phyloP scores from a whole-genome alignment of 64 coral and sea anemone genomes.

The Dendronephthya gigantea region DNA sequence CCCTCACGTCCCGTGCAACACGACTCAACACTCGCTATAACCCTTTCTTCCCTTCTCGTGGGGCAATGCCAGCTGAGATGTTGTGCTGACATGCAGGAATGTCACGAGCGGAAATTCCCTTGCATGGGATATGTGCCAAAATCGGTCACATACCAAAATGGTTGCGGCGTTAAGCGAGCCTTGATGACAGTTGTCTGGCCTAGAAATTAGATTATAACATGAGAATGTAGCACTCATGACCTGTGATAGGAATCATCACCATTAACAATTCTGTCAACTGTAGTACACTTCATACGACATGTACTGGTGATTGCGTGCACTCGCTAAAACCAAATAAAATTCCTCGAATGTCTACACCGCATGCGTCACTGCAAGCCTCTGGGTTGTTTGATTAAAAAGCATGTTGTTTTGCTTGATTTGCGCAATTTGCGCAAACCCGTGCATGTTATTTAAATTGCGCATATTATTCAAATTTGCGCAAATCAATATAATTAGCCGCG shows the following conservation, averaged over 20 bases:
- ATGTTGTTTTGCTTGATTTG: not conserved
- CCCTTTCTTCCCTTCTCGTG: not conserved
- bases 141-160: not conserved
- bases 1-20: not conserved
- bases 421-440: not conserved
- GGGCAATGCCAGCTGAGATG: not conserved
- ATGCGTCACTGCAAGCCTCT: not conserved
- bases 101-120: not conserved
- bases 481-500: not conserved
- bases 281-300: not conserved
- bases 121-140: not conserved
- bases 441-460: not conserved
- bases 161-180: not conserved
- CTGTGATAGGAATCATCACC: not conserved
- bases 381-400: not conserved
- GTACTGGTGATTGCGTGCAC: not conserved
- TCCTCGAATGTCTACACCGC: not conserved
- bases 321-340: not conserved
- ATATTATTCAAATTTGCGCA: not conserved
- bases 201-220: not conserved
- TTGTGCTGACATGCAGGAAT: not conserved
- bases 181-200: not conserved
- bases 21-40: not conserved
- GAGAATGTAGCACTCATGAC: not conserved
- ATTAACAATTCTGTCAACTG: not conserved